phyloP scores from a whole-genome alignment of 2,113 vertebrate genomes.

The Rhombomys opimus region DNA sequence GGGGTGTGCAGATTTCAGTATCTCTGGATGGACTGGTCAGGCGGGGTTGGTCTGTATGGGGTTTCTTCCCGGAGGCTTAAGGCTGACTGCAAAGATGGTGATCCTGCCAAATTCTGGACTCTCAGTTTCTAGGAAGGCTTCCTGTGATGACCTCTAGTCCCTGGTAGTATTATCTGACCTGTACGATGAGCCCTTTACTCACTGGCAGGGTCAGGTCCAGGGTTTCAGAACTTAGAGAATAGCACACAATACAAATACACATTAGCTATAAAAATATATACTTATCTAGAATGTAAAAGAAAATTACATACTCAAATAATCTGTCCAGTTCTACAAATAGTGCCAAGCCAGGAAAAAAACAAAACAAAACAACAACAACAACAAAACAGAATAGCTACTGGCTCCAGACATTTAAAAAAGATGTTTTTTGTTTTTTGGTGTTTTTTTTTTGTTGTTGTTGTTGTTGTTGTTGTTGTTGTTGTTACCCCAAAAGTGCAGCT shows the following conservation, averaged over 20 bases:
- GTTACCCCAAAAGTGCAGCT: background rate
- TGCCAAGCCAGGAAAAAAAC: background rate
- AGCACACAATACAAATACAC: background rate
- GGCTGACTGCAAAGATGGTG: background rate
- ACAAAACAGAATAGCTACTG: background rate
- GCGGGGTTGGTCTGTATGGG: background rate
- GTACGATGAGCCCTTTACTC: background rate
- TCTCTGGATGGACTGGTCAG: background rate
- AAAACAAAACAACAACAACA: background rate
- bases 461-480: no score
- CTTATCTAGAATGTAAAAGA: constrained; percentile 12
- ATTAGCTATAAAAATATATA: background rate
- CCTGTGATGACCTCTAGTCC: background rate
- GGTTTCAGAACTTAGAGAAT: background rate
- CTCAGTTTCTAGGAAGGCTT: background rate
- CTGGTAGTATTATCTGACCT: background rate
- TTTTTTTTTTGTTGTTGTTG: no score
- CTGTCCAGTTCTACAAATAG: background rate
- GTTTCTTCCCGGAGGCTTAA: background rate
- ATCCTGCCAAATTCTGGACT: background rate
- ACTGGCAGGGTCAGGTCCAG: background rate
- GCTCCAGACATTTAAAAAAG: background rate
- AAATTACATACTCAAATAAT: background rate
- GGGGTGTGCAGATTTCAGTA: background rate
- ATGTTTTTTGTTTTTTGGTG: no score